Evolutionary conservation across 1,140 invertebrate genomes (phyloP).

Genomic region (Drosophila varians): DNA sequence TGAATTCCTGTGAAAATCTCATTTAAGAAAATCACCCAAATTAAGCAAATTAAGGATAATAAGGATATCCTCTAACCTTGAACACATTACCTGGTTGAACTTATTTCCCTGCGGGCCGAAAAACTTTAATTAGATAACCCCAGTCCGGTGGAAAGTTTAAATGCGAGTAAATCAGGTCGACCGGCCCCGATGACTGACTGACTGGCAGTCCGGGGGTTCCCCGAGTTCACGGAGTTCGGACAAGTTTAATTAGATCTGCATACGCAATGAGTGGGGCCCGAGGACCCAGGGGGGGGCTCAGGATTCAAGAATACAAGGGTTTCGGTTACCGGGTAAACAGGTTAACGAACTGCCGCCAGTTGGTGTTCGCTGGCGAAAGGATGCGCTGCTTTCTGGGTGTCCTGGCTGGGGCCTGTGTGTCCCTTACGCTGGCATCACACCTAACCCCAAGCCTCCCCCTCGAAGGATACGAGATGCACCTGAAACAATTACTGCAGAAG

Average conservation of each 20-base stretch:
- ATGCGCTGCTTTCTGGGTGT: slow-evolving; percentile 36
- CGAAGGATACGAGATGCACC: slow-evolving; percentile 28
- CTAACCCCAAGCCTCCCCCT: not conserved
- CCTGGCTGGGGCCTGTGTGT: slow-evolving; percentile 3
- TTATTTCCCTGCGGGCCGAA: slow-evolving; percentile 10
- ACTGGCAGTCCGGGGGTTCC: slow-evolving; percentile 19
- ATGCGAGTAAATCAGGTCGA: slow-evolving; percentile 57
- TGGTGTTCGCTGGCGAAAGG: slow-evolving; percentile 18
- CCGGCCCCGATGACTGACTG: slow-evolving; percentile 11
- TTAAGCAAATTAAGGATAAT: not conserved
- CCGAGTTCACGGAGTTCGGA: slow-evolving; percentile 40
- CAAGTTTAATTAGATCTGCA: slow-evolving; percentile 78
- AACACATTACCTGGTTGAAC: slow-evolving; percentile 29
- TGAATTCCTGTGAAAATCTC: not conserved
- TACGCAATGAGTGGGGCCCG: slow-evolving; percentile 42
- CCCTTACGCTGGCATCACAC: not conserved
- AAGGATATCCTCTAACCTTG: slow-evolving; percentile 27
- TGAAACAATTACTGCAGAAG: slow-evolving; percentile 48
- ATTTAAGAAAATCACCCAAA: not conserved
- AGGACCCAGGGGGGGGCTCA: not conserved
- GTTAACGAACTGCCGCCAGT: slow-evolving; percentile 41
- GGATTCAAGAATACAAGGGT: not conserved
- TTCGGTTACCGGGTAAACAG: slow-evolving; percentile 26
- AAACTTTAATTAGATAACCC: slow-evolving; percentile 42
- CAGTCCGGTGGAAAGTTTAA: slow-evolving; percentile 17